phyloP scores from a whole-genome alignment of 2,113 vertebrate species.

The Podarcis muralis region DNA sequence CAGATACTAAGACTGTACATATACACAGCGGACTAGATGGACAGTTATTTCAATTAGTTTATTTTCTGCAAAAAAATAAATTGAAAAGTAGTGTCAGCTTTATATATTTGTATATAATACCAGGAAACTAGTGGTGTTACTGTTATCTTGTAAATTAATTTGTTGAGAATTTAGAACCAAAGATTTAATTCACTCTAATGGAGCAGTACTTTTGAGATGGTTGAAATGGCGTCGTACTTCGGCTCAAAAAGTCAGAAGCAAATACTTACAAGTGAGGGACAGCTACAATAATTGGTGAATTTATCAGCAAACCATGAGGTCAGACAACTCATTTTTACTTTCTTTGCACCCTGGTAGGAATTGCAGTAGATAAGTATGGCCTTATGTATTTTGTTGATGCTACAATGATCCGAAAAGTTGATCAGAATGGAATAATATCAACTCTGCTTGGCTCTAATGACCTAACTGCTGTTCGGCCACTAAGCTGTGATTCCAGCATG shows the following conservation, averaged over 20 bases:
- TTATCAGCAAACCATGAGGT: constrained; percentile 17
- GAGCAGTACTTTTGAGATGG: neutral
- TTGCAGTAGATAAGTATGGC: constrained; percentile 97
- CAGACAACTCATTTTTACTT: constrained; percentile 33
- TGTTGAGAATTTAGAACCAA: neutral
- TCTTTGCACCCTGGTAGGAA: constrained; percentile 78
- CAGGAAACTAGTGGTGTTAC: neutral
- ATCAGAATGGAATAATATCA: constrained; percentile 98
- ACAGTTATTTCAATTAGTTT: too few species aligned
- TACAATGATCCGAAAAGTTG: constrained; percentile 98
- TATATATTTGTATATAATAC: neutral
- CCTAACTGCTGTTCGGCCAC: constrained; percentile 90
- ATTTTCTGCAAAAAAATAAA: neutral
- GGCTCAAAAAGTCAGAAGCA: neutral
- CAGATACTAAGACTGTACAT: too few species aligned
- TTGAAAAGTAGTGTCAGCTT: neutral
- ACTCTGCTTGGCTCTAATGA: constrained; percentile 97
- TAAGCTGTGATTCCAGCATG: constrained; percentile 93
- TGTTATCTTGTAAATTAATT: neutral
- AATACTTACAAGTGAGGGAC: neutral
- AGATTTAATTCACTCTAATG: constrained; percentile 29
- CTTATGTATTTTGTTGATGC: constrained; percentile 99
- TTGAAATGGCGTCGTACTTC: neutral
- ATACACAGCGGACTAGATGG: too few species aligned
- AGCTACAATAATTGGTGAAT: constrained; percentile 12